Base-by-base conservation (phyloP, 2,888 invertebrate genomes). In the Teleiodes luculella region DNA sequence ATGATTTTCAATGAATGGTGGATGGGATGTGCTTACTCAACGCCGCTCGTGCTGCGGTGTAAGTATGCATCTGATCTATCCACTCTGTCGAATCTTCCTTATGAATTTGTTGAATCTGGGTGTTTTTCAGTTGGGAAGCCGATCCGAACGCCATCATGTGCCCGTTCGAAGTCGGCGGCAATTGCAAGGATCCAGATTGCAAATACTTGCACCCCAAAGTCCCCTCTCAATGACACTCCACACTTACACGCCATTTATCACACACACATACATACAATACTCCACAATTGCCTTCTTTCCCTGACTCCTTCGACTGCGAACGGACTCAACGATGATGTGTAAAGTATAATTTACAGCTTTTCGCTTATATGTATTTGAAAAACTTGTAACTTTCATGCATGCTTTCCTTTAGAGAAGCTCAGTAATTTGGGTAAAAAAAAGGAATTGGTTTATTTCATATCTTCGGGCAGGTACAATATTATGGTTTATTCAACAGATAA, bases 161-260 rank as follows among this genome's bases (percentile, higher is more conserved):
- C 66, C 90, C 89, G 43, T 90, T 83, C 74, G 90, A 89, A 64
- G 83, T 90, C 41, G 80, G 80, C 63, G 90, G 90, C 58, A 81
- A 79, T 66, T 90, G 90, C 87, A 88, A 86, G 73, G 90, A 90
- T 64, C 61, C 83, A 36, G 83, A 84, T 65, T 90, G 90, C 88
- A 84, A 83, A 83, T 88, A 83, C 76, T 77, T 87, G 54, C 90
- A 90, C 64, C 85, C 86, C 46, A 77, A 80, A 62, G 61, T 66
- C 63, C 74, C 66, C 39, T 61, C 58, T 46, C 79, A 79, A 68
- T 85, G 77, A 86, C 83, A 78, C 64, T 60, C 54, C 60, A 67
- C 65, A 63, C 35, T 53, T 47, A 57, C 59, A 60, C 61, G 63
- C 56, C 63, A 64, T 58, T 62, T 65, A 64, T 64, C 64, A 64